A percentile compares a stretch with the other conserved stretches of the same genome.
These are phyloP conservation scores for Drosophila lacertosa DNA, from an alignment of 1,140 invertebrate species.

Conservation along the genomic window DNA sequence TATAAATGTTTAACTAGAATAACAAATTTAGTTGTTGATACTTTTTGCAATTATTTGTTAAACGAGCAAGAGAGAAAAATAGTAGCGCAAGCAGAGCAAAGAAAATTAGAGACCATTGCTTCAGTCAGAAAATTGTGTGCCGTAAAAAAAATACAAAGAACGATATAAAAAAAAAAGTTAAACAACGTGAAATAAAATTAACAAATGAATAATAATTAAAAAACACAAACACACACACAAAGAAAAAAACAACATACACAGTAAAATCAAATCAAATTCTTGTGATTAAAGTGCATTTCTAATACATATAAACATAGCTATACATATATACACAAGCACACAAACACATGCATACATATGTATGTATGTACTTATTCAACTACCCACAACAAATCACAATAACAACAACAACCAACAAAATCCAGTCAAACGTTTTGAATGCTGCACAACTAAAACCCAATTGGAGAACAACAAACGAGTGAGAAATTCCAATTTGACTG, in stretches of 20 bases:
- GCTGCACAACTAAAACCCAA: conserved; percentile 35
- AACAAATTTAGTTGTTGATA: conserved; percentile 83
- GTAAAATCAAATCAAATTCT: conserved; percentile 72
- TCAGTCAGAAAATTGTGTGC: conserved; percentile 63
- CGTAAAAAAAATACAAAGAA: conserved; percentile 37
- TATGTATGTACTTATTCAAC: conserved; percentile 26
- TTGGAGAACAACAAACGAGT: conserved; percentile 27
- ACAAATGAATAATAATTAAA: conserved; percentile 36
- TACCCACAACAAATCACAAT: conserved; percentile 44
- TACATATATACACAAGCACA: conserved; percentile 35
- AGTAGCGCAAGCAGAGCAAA: conserved; percentile 5
- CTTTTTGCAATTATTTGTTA: conserved; percentile 80
- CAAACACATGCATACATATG: conserved; percentile 17
- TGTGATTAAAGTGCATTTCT: conserved; percentile 84
- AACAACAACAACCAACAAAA: conserved; percentile 23
- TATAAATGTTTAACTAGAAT: conserved; percentile 81
- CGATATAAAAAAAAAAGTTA: conserved; percentile 38
- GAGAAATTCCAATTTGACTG: conserved; percentile 22
- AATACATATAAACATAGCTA: conserved; percentile 61
- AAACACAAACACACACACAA: conserved; percentile 14
- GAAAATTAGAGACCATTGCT: conserved; percentile 31
- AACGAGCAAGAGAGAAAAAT: conserved; percentile 39
- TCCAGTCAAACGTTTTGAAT: conserved; percentile 27
- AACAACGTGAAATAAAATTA: conserved; percentile 43
- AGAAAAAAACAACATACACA: conserved; percentile 21